Evolutionary conservation across 2,113 vertebrate genomes (phyloP).

Genomic region (Neolamprologus toae): DNA sequence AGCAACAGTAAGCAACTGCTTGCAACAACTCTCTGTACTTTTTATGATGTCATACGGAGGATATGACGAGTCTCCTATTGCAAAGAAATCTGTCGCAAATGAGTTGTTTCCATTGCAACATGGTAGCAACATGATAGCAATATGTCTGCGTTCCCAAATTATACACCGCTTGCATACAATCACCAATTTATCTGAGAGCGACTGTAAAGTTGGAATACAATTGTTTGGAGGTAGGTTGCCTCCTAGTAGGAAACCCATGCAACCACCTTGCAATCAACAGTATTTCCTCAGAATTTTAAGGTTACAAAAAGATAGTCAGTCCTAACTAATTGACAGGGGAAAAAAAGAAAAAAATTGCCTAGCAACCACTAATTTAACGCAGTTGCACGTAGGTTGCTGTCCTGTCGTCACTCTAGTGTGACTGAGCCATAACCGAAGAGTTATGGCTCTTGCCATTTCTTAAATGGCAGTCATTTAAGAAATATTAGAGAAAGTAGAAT

Average conservation of each 20-base stretch:
- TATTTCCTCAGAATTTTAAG: not conserved
- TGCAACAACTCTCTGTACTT: not conserved
- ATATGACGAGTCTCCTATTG: not conserved
- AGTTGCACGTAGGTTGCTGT: not conserved
- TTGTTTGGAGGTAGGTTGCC: not conserved
- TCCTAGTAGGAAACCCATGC: not conserved
- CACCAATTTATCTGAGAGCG: not conserved
- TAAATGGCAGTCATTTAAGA: not conserved
- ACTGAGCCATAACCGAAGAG: not conserved
- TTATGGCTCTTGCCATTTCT: too few relatives aligned
- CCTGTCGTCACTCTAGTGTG: not conserved
- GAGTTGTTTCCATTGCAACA: not conserved
- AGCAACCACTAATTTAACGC: not conserved
- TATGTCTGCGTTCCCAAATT: not conserved
- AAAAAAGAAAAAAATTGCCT: not conserved
- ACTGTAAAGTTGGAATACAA: not conserved
- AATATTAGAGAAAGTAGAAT: not conserved
- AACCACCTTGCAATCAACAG: not conserved
- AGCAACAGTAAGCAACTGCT: not conserved
- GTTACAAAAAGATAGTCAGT: not conserved
- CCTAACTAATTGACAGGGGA: not conserved
- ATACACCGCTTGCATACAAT: not conserved
- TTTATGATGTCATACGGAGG: not conserved
- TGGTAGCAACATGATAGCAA: too few relatives aligned
- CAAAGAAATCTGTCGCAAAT: not conserved